phyloP scores from a whole-genome alignment of 1,140 invertebrate genomes.

The Drosophila arawakana region DNA sequence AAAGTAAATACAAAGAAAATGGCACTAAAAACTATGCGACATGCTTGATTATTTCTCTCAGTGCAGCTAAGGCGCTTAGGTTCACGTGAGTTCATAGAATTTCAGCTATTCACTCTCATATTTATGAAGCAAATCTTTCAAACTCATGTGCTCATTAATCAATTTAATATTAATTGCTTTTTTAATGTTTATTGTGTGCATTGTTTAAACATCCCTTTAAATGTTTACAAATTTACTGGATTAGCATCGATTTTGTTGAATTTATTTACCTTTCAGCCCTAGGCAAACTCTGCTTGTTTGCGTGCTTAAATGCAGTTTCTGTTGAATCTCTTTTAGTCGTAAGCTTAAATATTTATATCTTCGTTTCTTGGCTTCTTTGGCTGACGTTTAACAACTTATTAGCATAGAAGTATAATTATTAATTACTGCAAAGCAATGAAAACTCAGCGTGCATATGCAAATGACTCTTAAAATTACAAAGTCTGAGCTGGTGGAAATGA shows the following conservation, averaged over 20 bases:
- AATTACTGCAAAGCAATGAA: conserved; percentile 30
- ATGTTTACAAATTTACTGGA: conserved; percentile 40
- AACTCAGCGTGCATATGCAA: conserved; percentile 4
- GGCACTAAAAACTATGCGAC: too few relatives aligned
- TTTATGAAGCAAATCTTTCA: not conserved
- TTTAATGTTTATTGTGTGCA: not conserved
- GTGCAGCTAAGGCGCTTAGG: conserved; percentile 10
- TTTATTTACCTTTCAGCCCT: conserved; percentile 9
- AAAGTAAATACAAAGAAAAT: too few relatives aligned
- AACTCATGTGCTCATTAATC: not conserved
- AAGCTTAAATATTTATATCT: not conserved
- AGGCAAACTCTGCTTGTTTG: conserved; percentile 20
- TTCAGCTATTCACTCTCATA: not conserved
- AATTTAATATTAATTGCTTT: conserved; percentile 26
- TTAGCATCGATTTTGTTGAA: conserved; percentile 36
- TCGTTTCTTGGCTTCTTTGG: not conserved
- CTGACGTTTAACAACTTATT: conserved; percentile 31
- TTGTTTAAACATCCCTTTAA: not conserved
- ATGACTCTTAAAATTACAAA: not conserved
- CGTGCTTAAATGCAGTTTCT: conserved; percentile 33
- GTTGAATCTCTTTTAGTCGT: not conserved
- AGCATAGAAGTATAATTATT: conserved; percentile 19
- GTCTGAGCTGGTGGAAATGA: too few relatives aligned
- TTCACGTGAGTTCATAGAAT: not conserved
- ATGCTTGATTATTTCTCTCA: too few relatives aligned